Percentiles rank a stretch among this genome's conserved stretches.
Evolutionary conservation across 2,797 vertebrate genomes (phyloP).

Genomic region (Clarias laeviceps): DNA sequence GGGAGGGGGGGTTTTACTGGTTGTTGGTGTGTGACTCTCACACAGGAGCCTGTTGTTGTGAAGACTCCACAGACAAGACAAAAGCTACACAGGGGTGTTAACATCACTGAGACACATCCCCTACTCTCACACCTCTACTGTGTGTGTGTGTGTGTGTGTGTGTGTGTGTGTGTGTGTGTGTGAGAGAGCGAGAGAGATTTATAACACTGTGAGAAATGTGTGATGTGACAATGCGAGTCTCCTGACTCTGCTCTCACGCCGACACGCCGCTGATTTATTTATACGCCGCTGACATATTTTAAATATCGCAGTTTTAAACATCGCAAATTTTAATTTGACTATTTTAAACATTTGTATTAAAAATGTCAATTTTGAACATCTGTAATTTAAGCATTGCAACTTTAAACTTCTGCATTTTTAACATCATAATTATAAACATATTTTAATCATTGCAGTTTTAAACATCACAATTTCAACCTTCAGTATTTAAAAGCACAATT

Average conservation of each 20-base stretch:
- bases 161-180: neutral
- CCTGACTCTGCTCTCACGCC: neutral
- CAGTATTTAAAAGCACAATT: too few relatives aligned
- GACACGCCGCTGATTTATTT: neutral
- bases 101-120: neutral
- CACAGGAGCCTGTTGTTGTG: slow-evolving; percentile 3
- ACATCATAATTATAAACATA: too few relatives aligned
- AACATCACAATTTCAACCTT: too few relatives aligned
- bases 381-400: too few relatives aligned
- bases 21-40: neutral
- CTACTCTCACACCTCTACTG: neutral
- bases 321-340: neutral
- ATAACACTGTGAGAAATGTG: neutral
- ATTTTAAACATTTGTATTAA: too few relatives aligned
- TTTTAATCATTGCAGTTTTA: too few relatives aligned
- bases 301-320: neutral
- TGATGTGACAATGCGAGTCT: neutral
- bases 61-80: neutral
- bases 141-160: neutral
- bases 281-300: too few relatives aligned
- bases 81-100: slow-evolving; percentile 14
- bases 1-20: too few relatives aligned
- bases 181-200: neutral
- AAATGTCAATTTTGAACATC: too few relatives aligned
- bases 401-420: too few relatives aligned